Conservation (phyloP, 2,113 vertebrate species). For the Ictidomys tridecemlineatus region DNA sequence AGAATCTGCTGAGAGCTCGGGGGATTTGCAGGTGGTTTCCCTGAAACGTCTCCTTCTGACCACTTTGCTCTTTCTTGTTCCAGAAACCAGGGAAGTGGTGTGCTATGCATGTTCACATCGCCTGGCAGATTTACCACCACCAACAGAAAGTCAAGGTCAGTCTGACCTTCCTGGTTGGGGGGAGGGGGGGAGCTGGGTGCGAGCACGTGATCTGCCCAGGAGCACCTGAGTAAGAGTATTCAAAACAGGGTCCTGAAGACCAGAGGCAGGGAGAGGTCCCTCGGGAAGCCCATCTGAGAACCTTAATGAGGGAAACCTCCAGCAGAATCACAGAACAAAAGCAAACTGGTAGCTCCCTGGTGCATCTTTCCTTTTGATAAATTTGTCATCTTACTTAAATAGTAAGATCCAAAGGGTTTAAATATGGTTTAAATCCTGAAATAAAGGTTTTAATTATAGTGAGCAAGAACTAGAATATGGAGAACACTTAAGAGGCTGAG, state of each 20-base stretch:
- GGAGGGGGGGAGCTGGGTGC: not conserved
- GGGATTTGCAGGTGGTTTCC: not conserved
- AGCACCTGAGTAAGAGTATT: accelerated
- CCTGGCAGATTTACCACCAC: conserved; percentile 99
- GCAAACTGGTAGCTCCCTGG: not conserved
- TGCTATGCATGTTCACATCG: conserved; percentile 98
- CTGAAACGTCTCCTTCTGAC: conserved; percentile 12
- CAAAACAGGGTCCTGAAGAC: not conserved
- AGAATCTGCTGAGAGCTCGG: not conserved
- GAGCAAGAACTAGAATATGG: not conserved
- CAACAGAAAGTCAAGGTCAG: conserved; percentile 99
- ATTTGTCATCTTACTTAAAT: not conserved
- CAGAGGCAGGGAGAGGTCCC: not conserved
- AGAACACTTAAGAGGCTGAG: not conserved
- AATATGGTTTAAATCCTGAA: not conserved
- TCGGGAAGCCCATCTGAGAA: not conserved
- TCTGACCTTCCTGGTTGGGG: not conserved
- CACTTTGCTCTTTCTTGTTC: conserved; percentile 53
- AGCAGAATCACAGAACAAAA: not conserved
- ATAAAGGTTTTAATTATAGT: not conserved
- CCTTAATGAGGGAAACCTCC: not conserved
- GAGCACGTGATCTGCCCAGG: accelerated
- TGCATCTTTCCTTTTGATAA: not conserved
- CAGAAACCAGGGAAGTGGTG: conserved; percentile 99
- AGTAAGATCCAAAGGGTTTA: not conserved